These are phyloP conservation scores for Leptatherina wallacei DNA, from an alignment of 2,797 vertebrate genomes.

Conservation along the genomic window DNA sequence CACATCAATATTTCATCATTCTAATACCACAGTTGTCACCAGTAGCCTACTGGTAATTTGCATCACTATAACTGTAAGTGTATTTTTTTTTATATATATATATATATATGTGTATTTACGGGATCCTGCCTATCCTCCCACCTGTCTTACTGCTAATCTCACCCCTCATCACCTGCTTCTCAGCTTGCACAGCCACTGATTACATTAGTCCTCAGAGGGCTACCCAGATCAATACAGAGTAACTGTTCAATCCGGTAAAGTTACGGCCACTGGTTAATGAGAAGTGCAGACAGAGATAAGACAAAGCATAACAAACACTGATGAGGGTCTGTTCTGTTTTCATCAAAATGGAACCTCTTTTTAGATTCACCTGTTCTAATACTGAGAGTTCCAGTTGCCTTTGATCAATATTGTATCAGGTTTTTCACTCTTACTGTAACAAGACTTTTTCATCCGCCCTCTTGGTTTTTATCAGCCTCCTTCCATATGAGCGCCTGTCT, in stretches of 20 bases:
- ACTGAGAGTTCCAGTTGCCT: slow-evolving; percentile 34
- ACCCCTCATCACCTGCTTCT: slow-evolving; percentile 57
- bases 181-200: slow-evolving; percentile 77
- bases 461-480: slow-evolving; percentile 37
- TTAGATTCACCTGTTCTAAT: slow-evolving; percentile 60
- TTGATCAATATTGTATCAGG: slow-evolving; percentile 54
- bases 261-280: slow-evolving; percentile 91
- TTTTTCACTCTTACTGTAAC: slow-evolving; percentile 38
- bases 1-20: not conserved
- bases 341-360: slow-evolving; percentile 40
- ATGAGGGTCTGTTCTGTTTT: slow-evolving; percentile 23
- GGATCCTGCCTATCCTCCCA: slow-evolving; percentile 33
- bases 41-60: not conserved
- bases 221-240: slow-evolving; percentile 90
- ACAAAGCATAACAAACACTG: slow-evolving; percentile 26
- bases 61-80: slow-evolving; percentile 7
- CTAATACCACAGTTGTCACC: not conserved
- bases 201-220: slow-evolving; percentile 86
- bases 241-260: slow-evolving; percentile 89
- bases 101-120: not conserved
- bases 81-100: not conserved
- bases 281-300: slow-evolving; percentile 52
- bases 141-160: slow-evolving; percentile 58
- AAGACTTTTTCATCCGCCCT: slow-evolving; percentile 15
- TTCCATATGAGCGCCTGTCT: slow-evolving; percentile 45